Base-by-base conservation (phyloP, 2,797 vertebrate species). In the Acanthurus tractus region DNA sequence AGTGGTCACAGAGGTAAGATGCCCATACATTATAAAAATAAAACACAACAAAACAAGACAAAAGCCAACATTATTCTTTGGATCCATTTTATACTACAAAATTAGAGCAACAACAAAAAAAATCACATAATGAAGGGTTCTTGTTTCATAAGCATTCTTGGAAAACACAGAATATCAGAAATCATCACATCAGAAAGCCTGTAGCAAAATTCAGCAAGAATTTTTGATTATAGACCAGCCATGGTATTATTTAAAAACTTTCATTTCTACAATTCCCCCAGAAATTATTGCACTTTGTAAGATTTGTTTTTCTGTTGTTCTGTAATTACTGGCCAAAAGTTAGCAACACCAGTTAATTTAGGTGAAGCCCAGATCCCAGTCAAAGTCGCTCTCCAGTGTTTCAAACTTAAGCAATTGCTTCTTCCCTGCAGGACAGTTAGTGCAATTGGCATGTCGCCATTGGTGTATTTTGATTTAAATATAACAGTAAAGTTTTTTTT, bases 401-500 rank as follows among this genome's bases (percentile, higher is more conserved):
- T 40, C 6, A 62, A 3, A 62, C 17, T 15, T 14, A 8, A 45
- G 23, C 36, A 53, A 53, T 15, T 9, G 3, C 12, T 8, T 15
- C 1, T 57, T 44, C 10, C 14, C 49, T 56, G 9, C 22, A 48
- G 13, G 12, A 2, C 13, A 68, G 9, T 70, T 6, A 45, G 25
- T 8, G 40, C 61, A 61, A 10, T 40, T 69, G 7, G 11, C 18
- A 52, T 20, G 2, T 8, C 2, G 14, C 13, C 3, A 48, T 14
- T 58, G 3, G 61, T 73, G 4, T 58, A 8, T 45, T 13, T 49
- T 22, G 34, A 22, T 13, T 48, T 61, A 12, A 2, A 57, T 59
- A 50, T 66, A 5, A 59, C 8, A 48, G 1, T 49, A 14, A 36
- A 23, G 0, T 55, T 83, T 2, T 81, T 81, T 29, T 88, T 86